A percentile compares a stretch with the other conserved stretches of the same genome.
Evolutionary conservation across 30 jellyfish, hydroid and myxozoan species (phyloP).

Genomic region (Aurelia coerulea): DNA sequence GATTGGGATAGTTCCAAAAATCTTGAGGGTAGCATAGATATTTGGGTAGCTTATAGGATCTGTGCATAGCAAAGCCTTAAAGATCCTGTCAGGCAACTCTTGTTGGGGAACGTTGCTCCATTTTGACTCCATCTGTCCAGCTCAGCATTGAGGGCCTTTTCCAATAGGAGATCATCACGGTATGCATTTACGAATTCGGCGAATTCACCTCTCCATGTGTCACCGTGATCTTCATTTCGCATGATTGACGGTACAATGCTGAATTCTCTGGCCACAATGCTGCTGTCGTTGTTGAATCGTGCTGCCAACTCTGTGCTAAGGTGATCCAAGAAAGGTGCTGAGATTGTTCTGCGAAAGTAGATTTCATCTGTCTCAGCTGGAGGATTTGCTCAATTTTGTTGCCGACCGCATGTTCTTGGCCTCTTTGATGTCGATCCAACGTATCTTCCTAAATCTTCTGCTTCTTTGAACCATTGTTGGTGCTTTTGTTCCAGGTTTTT

Average conservation of each 20-base stretch:
- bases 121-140: neutral
- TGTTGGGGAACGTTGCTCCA: neutral
- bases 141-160: neutral
- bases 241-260: neutral
- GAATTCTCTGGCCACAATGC: neutral
- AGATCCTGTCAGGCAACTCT: neutral
- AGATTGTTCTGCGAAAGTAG: neutral
- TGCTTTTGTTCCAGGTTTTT: neutral
- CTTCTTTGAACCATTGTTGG: neutral
- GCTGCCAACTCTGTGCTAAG: neutral
- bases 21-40: neutral
- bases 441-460: neutral
- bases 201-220: neutral
- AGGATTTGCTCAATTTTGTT: neutral
- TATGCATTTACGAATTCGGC: neutral
- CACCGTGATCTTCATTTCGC: neutral
- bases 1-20: neutral
- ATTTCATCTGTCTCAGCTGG: neutral
- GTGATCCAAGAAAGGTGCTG: neutral
- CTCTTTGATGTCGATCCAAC: neutral
- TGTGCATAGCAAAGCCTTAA: neutral
- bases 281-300: neutral
- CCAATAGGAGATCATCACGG: neutral
- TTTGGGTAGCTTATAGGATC: neutral
- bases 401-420: neutral